Percentiles rank a stretch among this genome's conserved stretches.
These are phyloP conservation scores for Hemiprocne comata DNA, from an alignment of 2,113 vertebrate species.

Conservation along the genomic window DNA sequence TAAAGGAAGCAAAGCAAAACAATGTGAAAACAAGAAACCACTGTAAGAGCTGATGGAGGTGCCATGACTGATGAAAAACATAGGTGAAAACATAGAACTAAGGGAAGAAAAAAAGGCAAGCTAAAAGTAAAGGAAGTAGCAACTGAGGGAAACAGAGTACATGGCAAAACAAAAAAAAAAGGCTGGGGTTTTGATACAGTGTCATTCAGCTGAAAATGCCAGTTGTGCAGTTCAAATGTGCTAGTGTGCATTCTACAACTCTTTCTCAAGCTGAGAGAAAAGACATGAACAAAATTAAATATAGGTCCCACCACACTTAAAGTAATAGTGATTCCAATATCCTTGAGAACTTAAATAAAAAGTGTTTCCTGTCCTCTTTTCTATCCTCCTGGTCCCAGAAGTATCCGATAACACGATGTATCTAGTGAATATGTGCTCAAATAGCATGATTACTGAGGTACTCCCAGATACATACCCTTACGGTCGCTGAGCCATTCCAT, in stretches of 20 bases:
- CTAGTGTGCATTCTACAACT: background rate
- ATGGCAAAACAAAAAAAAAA: background rate
- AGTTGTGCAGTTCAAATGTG: background rate
- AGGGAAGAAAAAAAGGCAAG: background rate
- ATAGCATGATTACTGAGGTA: background rate
- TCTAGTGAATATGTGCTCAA: background rate
- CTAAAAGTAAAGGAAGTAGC: background rate
- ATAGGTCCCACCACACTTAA: background rate
- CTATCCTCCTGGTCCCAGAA: background rate
- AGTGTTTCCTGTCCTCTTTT: background rate
- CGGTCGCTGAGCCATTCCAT: background rate
- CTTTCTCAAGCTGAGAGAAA: background rate
- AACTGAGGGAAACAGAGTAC: background rate
- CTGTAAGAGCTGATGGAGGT: background rate
- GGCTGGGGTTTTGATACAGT: background rate
- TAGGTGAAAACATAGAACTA: background rate
- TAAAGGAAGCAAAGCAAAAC: background rate
- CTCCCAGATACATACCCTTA: background rate
- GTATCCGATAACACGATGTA: background rate
- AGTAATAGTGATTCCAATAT: background rate
- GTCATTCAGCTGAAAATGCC: background rate
- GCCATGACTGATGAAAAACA: background rate
- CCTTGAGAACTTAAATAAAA: background rate
- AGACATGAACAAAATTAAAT: background rate
- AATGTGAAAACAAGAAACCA: background rate